Percentiles rank a stretch among this genome's conserved stretches.
These are phyloP conservation scores for Eudasyphora cyanicolor DNA, from an alignment of 2,888 invertebrate species.

Conservation along the genomic window DNA sequence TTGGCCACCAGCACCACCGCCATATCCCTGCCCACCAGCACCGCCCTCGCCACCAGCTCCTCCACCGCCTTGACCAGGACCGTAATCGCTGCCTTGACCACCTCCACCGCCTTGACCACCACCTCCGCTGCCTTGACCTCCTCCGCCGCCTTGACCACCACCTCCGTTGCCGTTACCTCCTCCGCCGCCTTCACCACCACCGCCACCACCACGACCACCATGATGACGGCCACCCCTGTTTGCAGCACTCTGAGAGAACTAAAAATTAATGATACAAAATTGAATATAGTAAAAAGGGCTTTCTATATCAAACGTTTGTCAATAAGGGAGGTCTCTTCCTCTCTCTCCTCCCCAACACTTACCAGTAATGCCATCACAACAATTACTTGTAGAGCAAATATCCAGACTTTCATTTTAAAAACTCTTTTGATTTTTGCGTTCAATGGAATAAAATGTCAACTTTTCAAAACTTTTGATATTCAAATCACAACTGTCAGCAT, in stretches of 20 bases:
- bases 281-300: not conserved
- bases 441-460: too few relatives aligned
- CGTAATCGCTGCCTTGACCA: constrained; percentile 3
- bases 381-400: constrained; percentile 45
- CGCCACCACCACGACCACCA: too few relatives aligned
- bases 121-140: too few relatives aligned
- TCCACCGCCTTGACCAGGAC: constrained; percentile 28
- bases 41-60: constrained; percentile 24
- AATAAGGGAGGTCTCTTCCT: not conserved
- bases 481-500: constrained; percentile 46
- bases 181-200: not conserved
- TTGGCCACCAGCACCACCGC: constrained; percentile 23
- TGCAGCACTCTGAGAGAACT: constrained; percentile 26
- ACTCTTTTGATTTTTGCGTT: too few relatives aligned
- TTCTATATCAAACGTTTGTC: too few relatives aligned
- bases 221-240: constrained; percentile 41
- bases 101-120: not conserved
- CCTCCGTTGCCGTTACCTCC: too few relatives aligned
- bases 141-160: not conserved
- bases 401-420: constrained; percentile 54
- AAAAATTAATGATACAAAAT: not conserved
- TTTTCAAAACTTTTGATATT: constrained; percentile 40
- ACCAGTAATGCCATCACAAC: constrained; percentile 42
- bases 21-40: too few relatives aligned
- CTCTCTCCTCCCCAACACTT: not conserved